Evolutionary conservation across 2,888 invertebrate genomes (phyloP), one percentile per base, ranked within the genome.

Genomic region (Orthonevra nobilis): DNA sequence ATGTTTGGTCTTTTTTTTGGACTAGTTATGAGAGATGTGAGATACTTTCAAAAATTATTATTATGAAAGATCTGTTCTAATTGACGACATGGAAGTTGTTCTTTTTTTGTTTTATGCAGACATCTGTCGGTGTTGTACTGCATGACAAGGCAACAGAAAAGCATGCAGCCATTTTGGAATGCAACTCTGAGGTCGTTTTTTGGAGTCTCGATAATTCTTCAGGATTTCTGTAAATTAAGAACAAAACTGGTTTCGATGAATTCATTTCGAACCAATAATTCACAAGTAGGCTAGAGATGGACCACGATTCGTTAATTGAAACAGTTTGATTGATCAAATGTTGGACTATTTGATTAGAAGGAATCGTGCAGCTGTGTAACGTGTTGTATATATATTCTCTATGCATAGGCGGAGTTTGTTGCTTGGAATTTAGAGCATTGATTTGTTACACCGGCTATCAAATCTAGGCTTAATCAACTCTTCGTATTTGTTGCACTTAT

Each of bases 271-370:
- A 32, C 58, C 48, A 63, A 50, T 63, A 58, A 58, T 32, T 58
- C 42, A 52, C 64, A 44, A 38, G 63, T 42, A 14, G 32, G 36
- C 12, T 34, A 26, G 58, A 50, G 32, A 7, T 32, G 26, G 26
- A 48, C 44, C 68, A 50, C 60, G 58, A 58, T 50, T 50, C 32
- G 68, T 60, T 69, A 69, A 69, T 69, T 58, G 58, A 69, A 58
- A 58, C 42, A 46, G 38, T 56, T 58, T 14, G 38, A 58, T 38
- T 48, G 48, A 68, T 48, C 14, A 46, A 56, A 40, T 68, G 58
- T 68, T 68, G 48, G 9, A 40, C 32, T 42, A 34, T 42, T 60
- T 69, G 30, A 60, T 69, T 69, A 69, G 50, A 50, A 48, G 48
- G 58, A 56, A 58, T 56, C 48, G 48, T 58, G 48, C 30, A 20